Evolutionary conservation across 2,797 vertebrate species (phyloP), one percentile per base, ranked within the genome.

Genomic region (Myotis vivesi): DNA sequence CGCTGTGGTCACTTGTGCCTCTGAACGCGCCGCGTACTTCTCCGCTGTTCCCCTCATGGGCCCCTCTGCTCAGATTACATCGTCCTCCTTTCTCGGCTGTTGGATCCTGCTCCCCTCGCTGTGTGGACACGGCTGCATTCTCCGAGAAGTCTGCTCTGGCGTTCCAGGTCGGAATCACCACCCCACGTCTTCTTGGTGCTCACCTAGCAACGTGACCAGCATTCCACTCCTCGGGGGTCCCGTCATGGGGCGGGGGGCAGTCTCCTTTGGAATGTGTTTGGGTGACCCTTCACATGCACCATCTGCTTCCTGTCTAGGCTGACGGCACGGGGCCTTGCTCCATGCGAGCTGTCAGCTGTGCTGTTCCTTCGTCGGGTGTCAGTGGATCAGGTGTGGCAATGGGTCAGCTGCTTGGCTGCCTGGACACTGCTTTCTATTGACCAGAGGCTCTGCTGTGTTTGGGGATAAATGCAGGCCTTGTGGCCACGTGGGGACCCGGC

Each of bases 281-380:
- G 92, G 49, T 13, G 55, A 75, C 66, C 59, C n/a, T 12, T 92
- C 75, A 10, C 53, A 36, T 11, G 41, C 36, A 55, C 92, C 92
- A 91, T 84, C 96, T 96, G 95, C 71, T 94, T 95, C 71, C 76
- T 28, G 57, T 94, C 92, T 30, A 55, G 59, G 66, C 46, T 73
- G 91, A 84, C 46, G 69, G 83, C 46, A 1, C 2, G 59, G 94
- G 91, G 75, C 84, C 10, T 51, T 5, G 66, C 62, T 92, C 93
- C 71, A 41, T 19, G 3, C 1, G 76, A 33, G 75, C 57, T 36
- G 89, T 87, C 96, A 66, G 33, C 51, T 88, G 59, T 84, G 85
- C 44, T 87, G 53, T 84, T 66, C 87, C 49, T 85, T 87, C 81
- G n/a, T 38, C 25, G 41, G 81, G 71, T 41, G 16, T 87, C 64